Conservation (phyloP, 2,797 vertebrate species). For the Tenualosa thibaudeaui region DNA sequence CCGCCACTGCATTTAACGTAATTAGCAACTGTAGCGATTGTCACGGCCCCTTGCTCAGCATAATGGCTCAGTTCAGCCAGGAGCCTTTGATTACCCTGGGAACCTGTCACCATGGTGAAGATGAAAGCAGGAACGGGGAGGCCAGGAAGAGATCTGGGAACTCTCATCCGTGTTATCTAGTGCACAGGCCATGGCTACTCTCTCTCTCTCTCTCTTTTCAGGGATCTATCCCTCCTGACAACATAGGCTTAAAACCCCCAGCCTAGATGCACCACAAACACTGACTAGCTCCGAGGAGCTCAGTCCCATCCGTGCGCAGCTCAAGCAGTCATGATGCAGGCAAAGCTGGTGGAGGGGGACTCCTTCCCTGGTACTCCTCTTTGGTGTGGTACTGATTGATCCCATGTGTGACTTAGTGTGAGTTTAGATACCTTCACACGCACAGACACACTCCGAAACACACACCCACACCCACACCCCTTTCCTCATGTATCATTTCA, state of each 20-base stretch:
- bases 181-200: not conserved
- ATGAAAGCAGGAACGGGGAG: conserved; percentile 67
- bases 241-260: not conserved
- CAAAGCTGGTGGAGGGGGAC: not conserved
- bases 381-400: not conserved
- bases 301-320: not conserved
- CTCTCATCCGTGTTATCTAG: conserved; percentile 68
- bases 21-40: conserved; percentile 40
- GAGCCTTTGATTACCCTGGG: conserved; percentile 69
- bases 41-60: conserved; percentile 41
- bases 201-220: not conserved
- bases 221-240: conserved; percentile 7
- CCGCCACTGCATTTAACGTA: not conserved
- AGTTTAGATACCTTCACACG: conserved; percentile 24
- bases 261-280: not conserved
- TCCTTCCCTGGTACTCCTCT: not conserved
- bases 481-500: conserved; percentile 26
- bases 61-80: conserved; percentile 67
- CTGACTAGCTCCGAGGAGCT: not conserved
- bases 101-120: conserved; percentile 67
- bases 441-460: not conserved
- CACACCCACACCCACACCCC: not conserved
- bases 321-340: conserved; percentile 6
- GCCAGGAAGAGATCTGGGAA: conserved; percentile 64
- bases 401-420: not conserved